These are phyloP conservation scores for Erithacus rubecula DNA, from an alignment of 2,797 vertebrate species.

Conservation along the genomic window DNA sequence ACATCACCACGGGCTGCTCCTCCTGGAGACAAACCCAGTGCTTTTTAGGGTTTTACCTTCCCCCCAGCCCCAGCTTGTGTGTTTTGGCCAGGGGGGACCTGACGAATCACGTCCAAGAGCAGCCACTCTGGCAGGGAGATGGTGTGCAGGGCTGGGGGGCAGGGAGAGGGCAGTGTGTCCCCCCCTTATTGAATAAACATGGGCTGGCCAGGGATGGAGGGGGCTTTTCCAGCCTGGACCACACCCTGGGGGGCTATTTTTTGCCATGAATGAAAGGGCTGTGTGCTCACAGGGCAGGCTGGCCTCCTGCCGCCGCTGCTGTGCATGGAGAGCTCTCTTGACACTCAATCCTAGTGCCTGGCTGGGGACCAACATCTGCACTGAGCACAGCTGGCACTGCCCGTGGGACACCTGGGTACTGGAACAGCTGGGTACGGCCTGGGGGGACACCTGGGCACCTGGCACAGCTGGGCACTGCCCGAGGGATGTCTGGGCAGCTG, in stretches of 20 bases:
- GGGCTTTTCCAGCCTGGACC: conserved; percentile 61
- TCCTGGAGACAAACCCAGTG: background rate
- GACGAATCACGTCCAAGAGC: background rate
- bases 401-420: conserved; percentile 15
- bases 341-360: conserved; percentile 39
- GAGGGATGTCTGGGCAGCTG: background rate
- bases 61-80: conserved; percentile 7
- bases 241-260: conserved; percentile 63
- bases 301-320: conserved; percentile 5
- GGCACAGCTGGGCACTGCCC: background rate
- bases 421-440: background rate
- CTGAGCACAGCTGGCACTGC: conserved; percentile 45
- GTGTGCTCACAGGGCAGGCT: conserved; percentile 30
- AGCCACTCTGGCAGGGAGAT: background rate
- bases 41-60: conserved; percentile 58
- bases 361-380: conserved; percentile 41
- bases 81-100: conserved; percentile 42
- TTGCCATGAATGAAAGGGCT: conserved; percentile 64
- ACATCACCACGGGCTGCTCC: conserved; percentile 56
- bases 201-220: conserved; percentile 22
- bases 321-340: background rate
- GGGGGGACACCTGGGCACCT: background rate
- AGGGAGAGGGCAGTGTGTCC: conserved; percentile 1
- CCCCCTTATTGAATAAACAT: conserved; percentile 27
- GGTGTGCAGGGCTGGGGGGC: background rate